These are phyloP conservation scores for Cenopis cana DNA, from an alignment of 2,888 invertebrate species.

Conservation along the genomic window DNA sequence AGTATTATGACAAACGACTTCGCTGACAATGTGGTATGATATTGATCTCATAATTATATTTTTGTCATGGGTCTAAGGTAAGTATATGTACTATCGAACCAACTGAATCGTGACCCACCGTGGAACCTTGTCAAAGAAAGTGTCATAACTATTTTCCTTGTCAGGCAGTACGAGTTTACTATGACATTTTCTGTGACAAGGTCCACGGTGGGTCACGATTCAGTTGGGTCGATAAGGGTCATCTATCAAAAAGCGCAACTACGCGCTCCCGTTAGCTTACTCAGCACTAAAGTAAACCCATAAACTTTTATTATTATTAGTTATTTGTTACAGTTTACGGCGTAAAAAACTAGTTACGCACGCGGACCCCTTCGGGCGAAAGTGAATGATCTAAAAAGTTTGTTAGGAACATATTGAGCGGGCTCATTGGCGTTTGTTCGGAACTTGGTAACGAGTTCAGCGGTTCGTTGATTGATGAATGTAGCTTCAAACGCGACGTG, in stretches of 20 bases:
- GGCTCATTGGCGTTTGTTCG: conserved; percentile 69
- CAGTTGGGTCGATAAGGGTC: too few species aligned
- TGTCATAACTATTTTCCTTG: too few species aligned
- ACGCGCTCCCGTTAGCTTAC: conserved; percentile 18
- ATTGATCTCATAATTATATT: background rate
- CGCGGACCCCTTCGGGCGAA: conserved; percentile 66
- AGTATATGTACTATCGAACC: too few species aligned
- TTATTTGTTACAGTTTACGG: conserved; percentile 43
- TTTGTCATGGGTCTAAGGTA: background rate
- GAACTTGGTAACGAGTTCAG: conserved; percentile 81
- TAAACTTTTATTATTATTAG: conserved; percentile 45
- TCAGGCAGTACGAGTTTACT: too few species aligned
- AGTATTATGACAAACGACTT: background rate
- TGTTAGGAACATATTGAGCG: conserved; percentile 69
- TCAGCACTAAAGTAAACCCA: conserved; percentile 37
- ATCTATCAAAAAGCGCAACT: conserved; percentile 48
- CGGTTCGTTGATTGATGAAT: conserved; percentile 79
- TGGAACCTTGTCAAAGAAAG: too few species aligned
- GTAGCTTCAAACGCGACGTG: conserved; percentile 55
- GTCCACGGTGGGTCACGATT: too few species aligned
- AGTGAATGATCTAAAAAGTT: conserved; percentile 83
- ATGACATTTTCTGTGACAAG: too few species aligned
- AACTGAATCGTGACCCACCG: too few species aligned
- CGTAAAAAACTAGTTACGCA: conserved; percentile 54
- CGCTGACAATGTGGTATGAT: background rate